A percentile compares a stretch with the other conserved stretches of the same genome.
Conservation (phyloP, 2,113 vertebrate species). For the Marmota monax region DNA sequence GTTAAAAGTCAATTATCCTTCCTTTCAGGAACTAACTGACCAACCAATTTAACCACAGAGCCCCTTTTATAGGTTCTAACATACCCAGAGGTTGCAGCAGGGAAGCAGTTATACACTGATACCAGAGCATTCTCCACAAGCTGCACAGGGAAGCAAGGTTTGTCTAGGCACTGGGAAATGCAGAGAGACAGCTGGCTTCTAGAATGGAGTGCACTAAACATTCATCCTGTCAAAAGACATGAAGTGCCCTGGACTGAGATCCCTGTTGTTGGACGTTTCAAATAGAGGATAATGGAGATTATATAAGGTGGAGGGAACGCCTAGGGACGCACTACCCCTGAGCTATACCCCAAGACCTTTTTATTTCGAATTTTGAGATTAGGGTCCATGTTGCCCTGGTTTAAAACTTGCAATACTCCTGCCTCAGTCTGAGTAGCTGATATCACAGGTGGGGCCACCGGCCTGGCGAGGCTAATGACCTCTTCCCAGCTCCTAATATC, state of each 20-base stretch:
- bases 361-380: background rate
- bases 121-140: background rate
- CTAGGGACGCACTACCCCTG: background rate
- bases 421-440: background rate
- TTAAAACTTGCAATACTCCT: background rate
- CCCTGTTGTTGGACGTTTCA: background rate
- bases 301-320: too few relatives aligned
- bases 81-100: background rate
- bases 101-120: background rate
- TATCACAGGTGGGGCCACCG: background rate
- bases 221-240: background rate
- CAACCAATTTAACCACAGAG: background rate
- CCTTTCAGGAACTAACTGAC: background rate
- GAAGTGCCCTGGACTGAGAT: background rate
- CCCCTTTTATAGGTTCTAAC: background rate
- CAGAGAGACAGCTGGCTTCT: background rate
- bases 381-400: background rate
- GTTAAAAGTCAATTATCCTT: background rate
- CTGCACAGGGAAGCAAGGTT: background rate
- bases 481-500: background rate
- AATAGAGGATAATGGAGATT: background rate
- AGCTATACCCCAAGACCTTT: background rate
- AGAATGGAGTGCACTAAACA: background rate
- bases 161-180: background rate
- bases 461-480: background rate